Base-by-base conservation (phyloP, 2,797 vertebrate species). In the Haliaeetus albicilla region DNA sequence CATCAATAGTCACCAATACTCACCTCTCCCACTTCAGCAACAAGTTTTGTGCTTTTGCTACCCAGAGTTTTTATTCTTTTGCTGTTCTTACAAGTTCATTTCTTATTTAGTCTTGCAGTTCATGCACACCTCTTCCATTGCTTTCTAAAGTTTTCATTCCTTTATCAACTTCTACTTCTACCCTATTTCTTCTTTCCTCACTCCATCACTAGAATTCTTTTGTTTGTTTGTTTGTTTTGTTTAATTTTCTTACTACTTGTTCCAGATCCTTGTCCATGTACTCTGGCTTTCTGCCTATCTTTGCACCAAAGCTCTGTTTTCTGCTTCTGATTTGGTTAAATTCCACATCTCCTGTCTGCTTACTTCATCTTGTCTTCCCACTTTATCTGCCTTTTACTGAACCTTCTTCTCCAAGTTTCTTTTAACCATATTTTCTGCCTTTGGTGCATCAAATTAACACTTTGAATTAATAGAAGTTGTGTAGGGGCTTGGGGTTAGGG, bases 61-160 rank as follows among this genome's bases (percentile, higher is more conserved):
- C 27, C 18, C 54, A 11, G 15, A 60, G 23, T 4, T 56, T 84
- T 81, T 31, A 63, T 80, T 94, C 31, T 3, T 91, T 84, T 78
- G 3, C 20, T 69, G 18, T 33, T 81, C 11, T 82, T 75, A 46
- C 6, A 61, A 46, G 30, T 78, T 85, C 31, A 35, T 15, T 61
- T 76, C 19, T 74, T 65, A 64, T 37, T 94, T 90, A 76, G 19
- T 65, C 35, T 84, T 69, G 22, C 56, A 61, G 24, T 33, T 57
- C 49, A 49, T 65, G 6, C 51, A 39, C 23, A 37, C 18, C n/a
- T 64, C n/a, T 91, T 80, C 41, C 28, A 35, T 18, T 86, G 33
- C 30, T 81, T 78, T 71, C 48, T 49, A 57, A 78, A 93, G 65
- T 82, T 69, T 95, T 67, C 54, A 39, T 81, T 95, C 20, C 39